Conservation (phyloP, 2,113 vertebrate species). For the Alouatta palliata region DNA sequence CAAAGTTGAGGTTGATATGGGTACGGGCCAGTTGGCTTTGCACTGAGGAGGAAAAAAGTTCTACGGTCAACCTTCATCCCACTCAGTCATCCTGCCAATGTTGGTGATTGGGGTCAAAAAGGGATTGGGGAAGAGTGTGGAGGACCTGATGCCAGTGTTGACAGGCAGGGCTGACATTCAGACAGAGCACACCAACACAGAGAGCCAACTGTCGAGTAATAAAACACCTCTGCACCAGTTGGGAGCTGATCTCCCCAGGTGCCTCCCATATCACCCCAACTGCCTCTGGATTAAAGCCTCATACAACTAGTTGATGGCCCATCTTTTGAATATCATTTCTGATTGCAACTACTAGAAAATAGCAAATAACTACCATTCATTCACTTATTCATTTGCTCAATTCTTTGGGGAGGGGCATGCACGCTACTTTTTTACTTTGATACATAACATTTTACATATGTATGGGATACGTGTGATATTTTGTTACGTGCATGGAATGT, state of each 20-base stretch:
- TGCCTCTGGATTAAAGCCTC: not conserved
- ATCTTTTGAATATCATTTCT: not conserved
- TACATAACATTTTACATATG: too few species aligned
- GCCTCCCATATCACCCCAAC: accelerated
- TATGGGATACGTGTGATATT: not conserved
- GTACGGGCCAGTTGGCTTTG: constrained; percentile 51
- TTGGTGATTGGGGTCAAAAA: not conserved
- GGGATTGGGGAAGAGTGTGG: not conserved
- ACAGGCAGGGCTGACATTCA: not conserved
- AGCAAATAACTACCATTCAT: not conserved
- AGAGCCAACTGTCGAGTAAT: not conserved
- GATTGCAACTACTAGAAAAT: not conserved
- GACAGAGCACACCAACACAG: not conserved
- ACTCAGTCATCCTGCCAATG: not conserved
- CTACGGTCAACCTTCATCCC: not conserved
- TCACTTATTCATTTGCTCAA: not conserved
- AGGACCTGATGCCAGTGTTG: not conserved
- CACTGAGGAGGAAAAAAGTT: not conserved
- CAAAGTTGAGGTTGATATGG: not conserved
- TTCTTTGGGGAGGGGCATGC: not conserved
- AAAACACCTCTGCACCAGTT: not conserved
- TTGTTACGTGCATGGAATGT: not conserved
- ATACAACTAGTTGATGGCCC: not conserved
- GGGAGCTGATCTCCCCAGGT: not conserved
- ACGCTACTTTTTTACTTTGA: too few species aligned